These are phyloP conservation scores for Tridacna crocea DNA, from an alignment of 2,888 invertebrate species.

Conservation along the genomic window DNA sequence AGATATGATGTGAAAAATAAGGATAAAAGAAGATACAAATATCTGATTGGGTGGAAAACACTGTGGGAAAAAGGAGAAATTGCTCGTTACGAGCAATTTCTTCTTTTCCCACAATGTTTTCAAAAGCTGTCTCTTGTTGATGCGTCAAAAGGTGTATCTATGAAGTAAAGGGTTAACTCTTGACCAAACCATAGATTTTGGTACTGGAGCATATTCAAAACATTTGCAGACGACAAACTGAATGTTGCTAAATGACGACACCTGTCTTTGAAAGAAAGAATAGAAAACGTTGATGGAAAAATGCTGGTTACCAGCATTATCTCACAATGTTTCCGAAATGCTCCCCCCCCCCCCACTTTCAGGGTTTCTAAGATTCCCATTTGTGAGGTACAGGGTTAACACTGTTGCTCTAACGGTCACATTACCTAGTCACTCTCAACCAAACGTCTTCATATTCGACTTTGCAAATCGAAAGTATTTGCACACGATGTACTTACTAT, in stretches of 20 bases:
- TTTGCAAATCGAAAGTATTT: not conserved
- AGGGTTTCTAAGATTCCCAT: not conserved
- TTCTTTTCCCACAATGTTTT: too few species aligned
- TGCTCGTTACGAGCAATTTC: too few species aligned
- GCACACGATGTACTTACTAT: not conserved
- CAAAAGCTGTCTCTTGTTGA: too few species aligned
- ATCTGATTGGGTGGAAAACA: too few species aligned
- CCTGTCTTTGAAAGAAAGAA: not conserved
- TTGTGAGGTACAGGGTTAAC: not conserved
- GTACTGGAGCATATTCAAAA: not conserved
- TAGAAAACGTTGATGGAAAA: not conserved
- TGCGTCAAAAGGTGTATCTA: too few species aligned
- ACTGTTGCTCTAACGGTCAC: not conserved
- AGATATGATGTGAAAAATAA: too few species aligned
- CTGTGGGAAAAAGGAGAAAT: too few species aligned
- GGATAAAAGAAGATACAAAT: too few species aligned
- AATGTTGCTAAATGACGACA: not conserved
- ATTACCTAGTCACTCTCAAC: not conserved
- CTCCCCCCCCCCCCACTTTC: too few species aligned
- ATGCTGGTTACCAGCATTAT: not conserved
- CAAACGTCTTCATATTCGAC: not conserved
- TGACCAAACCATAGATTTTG: not conserved
- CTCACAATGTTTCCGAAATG: not conserved
- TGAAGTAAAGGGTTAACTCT: not conserved
- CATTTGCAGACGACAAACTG: not conserved